Base-by-base conservation (phyloP, 2,797 vertebrate species). In the Notamacropus eugenii region DNA sequence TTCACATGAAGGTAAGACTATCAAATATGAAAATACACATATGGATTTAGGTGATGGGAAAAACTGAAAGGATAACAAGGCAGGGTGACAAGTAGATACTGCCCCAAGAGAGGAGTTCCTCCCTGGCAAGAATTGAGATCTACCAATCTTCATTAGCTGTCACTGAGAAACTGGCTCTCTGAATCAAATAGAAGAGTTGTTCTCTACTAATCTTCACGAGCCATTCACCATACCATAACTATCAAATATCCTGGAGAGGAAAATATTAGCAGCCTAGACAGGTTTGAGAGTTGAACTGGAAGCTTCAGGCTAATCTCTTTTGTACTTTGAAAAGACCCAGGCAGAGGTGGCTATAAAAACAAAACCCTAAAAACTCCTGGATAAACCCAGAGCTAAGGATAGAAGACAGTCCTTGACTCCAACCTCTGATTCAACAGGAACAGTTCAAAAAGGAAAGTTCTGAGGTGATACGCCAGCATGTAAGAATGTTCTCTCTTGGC, bases 11-110 rank as follows among this genome's bases (percentile, higher is more conserved):
- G 31, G 54, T 91, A 92, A 57, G 9, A 87, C 40, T 46, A 40
- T 50, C 74, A 50, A 87, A 46, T 91, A 0, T 58, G 24, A 93
- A 95, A 93, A 90, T 90, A 91, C 6, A 82, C 31, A 96, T 5
- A 92, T 28, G 6, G 1, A 57, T 8, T 74, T 28, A 4, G 82
- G 46, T n/a, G 28, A 67, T 62, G 58, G 11, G 59, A 54, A 9
- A 54, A n/a, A 91, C 59, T 1, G 13, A 50, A 90, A 62, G 91
- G 29, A 34, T 13, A n/a, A 87, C 28, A 93, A 52, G 90, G 62
- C 90, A 24, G 10, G 27, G 52, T 27, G 22, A 95, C 13, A 10
- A 92, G 24, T 55, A 52, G 52, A 54, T 46, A 90, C 92, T 40
- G 52, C 55, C 59, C 74, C 74, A 40, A 29, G 57, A 54, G 3